Evolutionary conservation across 1,140 invertebrate genomes (phyloP).

Genomic region (Nixonia krombeini): DNA sequence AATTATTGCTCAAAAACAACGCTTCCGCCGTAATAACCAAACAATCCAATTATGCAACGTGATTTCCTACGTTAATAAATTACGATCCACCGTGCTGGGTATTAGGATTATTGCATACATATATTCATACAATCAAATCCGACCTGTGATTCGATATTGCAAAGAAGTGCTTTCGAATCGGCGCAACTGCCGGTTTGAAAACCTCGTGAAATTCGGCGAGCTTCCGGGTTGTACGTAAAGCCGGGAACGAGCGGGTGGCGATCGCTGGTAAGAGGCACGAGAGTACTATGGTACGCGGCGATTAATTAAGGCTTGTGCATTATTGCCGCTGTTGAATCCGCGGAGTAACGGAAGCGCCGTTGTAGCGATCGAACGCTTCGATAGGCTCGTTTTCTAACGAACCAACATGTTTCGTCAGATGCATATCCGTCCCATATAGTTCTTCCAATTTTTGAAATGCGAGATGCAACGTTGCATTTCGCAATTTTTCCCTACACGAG

Average conservation of each 20-base stretch:
- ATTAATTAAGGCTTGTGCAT: slow-evolving; percentile 16
- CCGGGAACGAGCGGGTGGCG: background rate
- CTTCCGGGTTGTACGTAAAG: background rate
- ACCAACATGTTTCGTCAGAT: slow-evolving; percentile 13
- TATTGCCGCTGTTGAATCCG: slow-evolving; percentile 3
- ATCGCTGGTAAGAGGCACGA: background rate
- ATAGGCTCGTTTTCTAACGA: slow-evolving; percentile 23
- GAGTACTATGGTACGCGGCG: background rate
- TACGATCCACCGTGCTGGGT: no score
- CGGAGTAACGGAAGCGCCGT: slow-evolving; percentile 14
- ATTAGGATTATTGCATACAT: no score
- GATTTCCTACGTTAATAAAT: no score
- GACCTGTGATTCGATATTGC: no score
- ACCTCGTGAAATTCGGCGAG: background rate
- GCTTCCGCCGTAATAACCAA: no score
- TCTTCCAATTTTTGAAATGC: slow-evolving; percentile 10
- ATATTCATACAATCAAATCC: no score
- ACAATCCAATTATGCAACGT: no score
- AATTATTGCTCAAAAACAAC: no score
- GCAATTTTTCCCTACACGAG: no score
- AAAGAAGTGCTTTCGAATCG: background rate
- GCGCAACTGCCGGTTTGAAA: background rate
- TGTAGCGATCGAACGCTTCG: slow-evolving; percentile 20
- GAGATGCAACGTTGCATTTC: no score
- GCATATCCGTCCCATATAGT: slow-evolving; percentile 3